A percentile compares a stretch with the other conserved stretches of the same genome.
phyloP scores from a whole-genome alignment of 1,140 invertebrate species.

The Hycleus cichorii region DNA sequence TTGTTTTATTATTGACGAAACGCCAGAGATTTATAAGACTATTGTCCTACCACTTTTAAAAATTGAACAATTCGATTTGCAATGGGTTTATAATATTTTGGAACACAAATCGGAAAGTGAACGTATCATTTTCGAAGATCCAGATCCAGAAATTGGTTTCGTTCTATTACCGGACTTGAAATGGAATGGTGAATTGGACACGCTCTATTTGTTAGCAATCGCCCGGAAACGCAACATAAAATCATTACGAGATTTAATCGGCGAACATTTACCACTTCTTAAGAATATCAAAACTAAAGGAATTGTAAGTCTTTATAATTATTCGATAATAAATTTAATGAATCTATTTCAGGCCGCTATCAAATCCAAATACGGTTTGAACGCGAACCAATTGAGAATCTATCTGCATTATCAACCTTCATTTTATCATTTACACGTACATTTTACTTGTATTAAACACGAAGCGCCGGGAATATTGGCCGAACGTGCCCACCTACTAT shows the following conservation, averaged over 20 bases:
- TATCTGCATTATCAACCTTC: slow-evolving; percentile 96
- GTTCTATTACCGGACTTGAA: slow-evolving; percentile 87
- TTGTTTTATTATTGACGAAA: slow-evolving; percentile 73
- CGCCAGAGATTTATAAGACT: slow-evolving; percentile 70
- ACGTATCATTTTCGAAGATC: slow-evolving; percentile 78
- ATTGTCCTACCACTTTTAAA: slow-evolving; percentile 72
- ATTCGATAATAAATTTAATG: neutral
- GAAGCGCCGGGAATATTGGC: slow-evolving; percentile 68
- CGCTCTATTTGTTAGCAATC: slow-evolving; percentile 79
- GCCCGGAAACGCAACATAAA: slow-evolving; percentile 63
- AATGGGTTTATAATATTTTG: slow-evolving; percentile 96
- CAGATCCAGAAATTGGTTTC: slow-evolving; percentile 74
- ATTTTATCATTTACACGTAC: slow-evolving; percentile 94
- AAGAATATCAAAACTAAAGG: slow-evolving; percentile 71
- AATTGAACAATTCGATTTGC: slow-evolving; percentile 61
- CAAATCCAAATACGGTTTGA: slow-evolving; percentile 68
- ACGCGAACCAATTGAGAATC: slow-evolving; percentile 63
- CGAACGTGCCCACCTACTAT: slow-evolving; percentile 79
- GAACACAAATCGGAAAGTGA: slow-evolving; percentile 85
- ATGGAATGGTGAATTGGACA: slow-evolving; percentile 79
- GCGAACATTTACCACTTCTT: slow-evolving; percentile 71
- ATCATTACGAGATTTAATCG: slow-evolving; percentile 76
- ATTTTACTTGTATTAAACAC: slow-evolving; percentile 79
- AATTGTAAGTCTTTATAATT: slow-evolving; percentile 46
- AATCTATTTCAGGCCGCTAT: slow-evolving; percentile 59